Conservation (phyloP, 2,888 invertebrate species). For the Dicycla oo region DNA sequence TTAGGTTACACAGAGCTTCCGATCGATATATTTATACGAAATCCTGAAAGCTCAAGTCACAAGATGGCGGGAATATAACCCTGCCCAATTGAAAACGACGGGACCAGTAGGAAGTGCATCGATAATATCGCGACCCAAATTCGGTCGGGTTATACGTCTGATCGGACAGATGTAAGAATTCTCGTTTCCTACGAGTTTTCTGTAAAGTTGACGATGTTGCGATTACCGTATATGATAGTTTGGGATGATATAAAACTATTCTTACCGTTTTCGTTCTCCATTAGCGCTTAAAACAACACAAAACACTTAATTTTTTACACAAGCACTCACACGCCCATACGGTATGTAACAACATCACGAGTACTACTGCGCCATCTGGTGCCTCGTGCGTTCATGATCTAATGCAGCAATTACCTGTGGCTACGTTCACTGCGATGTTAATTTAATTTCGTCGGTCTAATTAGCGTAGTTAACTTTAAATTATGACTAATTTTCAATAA, state of each 20-base stretch:
- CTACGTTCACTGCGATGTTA: slow-evolving; percentile 79
- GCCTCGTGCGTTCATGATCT: slow-evolving; percentile 79
- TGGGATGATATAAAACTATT: slow-evolving; percentile 71
- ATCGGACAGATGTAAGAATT: slow-evolving; percentile 87
- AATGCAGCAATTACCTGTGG: slow-evolving; percentile 76
- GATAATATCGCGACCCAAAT: slow-evolving; percentile 79
- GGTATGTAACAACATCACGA: slow-evolving; percentile 89
- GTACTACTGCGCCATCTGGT: slow-evolving; percentile 88
- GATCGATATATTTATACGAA: slow-evolving; percentile 88
- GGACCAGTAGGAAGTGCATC: slow-evolving; percentile 76
- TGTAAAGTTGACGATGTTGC: slow-evolving; percentile 74
- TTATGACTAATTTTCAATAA: slow-evolving; percentile 64
- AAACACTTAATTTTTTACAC: slow-evolving; percentile 88
- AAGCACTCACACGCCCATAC: slow-evolving; percentile 90
- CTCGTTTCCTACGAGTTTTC: slow-evolving; percentile 81
- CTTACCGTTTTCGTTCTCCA: slow-evolving; percentile 86
- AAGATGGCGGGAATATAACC: slow-evolving; percentile 88
- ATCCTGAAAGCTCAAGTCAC: slow-evolving; percentile 87
- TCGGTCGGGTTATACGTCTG: slow-evolving; percentile 85
- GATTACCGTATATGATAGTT: slow-evolving; percentile 65
- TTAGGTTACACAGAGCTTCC: slow-evolving; percentile 84
- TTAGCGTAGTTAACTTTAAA: slow-evolving; percentile 67
- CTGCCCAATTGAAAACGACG: slow-evolving; percentile 74
- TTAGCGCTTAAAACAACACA: slow-evolving; percentile 86
- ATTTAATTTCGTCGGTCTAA: slow-evolving; percentile 78